phyloP scores from a whole-genome alignment of 2,888 invertebrate species.

The Cheilosia pagana region DNA sequence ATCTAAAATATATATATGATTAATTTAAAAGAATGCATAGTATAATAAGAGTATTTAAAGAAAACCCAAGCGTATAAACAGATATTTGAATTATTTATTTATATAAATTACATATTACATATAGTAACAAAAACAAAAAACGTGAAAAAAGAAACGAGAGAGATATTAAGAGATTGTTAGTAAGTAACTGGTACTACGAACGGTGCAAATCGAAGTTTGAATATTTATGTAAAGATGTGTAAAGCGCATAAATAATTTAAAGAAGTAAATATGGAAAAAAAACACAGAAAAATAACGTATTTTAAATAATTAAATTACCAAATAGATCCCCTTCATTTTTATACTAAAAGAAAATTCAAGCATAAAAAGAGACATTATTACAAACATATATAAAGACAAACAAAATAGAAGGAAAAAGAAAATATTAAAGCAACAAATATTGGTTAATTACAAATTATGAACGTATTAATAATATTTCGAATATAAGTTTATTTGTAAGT shows the following conservation, averaged over 20 bases:
- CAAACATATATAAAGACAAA: constrained; percentile 22
- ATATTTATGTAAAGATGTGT: constrained; percentile 53
- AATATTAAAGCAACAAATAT: constrained; percentile 34
- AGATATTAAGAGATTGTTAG: constrained; percentile 72
- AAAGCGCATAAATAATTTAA: constrained; percentile 40
- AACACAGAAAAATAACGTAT: constrained; percentile 36
- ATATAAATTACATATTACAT: constrained; percentile 47
- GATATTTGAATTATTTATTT: constrained; percentile 57
- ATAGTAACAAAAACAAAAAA: constrained; percentile 19
- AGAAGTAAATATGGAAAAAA: constrained; percentile 11
- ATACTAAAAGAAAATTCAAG: constrained; percentile 60
- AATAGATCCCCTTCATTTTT: constrained; percentile 63
- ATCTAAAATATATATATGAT: constrained; percentile 30
- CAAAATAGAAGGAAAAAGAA: constrained; percentile 25
- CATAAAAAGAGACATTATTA: constrained; percentile 22
- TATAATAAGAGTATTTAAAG: constrained; percentile 42
- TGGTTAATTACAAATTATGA: constrained; percentile 58
- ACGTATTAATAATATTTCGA: constrained; percentile 60
- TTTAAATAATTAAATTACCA: constrained; percentile 54
- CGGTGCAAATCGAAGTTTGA: constrained; percentile 66
- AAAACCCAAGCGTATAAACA: constrained; percentile 43
- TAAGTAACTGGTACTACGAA: constrained; percentile 65
- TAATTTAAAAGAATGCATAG: constrained; percentile 31
- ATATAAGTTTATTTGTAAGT: constrained; percentile 61
- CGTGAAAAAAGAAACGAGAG: constrained; percentile 56